Evolutionary conservation across 1,140 invertebrate species (phyloP).

Genomic region (Batillaria attramentaria): DNA sequence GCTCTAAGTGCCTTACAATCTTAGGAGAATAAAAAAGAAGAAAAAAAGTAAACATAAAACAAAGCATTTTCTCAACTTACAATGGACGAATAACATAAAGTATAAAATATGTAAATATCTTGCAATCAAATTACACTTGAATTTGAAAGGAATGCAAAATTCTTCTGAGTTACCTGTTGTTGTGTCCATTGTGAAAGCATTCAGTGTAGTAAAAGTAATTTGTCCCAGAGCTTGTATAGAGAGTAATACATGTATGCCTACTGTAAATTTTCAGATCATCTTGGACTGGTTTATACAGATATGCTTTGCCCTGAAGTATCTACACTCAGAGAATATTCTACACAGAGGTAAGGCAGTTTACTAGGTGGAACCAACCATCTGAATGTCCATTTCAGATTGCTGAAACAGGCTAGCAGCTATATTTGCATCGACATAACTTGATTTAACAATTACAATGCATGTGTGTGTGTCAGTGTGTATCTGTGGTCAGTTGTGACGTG

Average conservation of each 20-base stretch:
- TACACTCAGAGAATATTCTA: slow-evolving; percentile 73
- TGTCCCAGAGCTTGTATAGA: no score
- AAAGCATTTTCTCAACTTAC: not conserved
- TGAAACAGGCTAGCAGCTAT: no score
- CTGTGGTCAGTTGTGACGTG: not conserved
- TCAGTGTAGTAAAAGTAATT: no score
- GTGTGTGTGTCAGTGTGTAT: not conserved
- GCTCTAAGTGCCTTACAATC: no score
- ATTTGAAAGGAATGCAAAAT: not conserved
- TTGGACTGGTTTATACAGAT: slow-evolving; percentile 75
- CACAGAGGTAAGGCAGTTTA: slow-evolving; percentile 72
- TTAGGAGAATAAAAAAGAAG: no score
- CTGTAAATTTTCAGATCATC: slow-evolving; percentile 12
- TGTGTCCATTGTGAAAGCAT: slow-evolving; percentile 17
- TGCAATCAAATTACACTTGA: not conserved
- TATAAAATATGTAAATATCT: not conserved
- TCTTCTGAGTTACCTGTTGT: not conserved
- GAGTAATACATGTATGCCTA: not conserved
- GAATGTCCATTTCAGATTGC: not conserved
- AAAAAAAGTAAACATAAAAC: no score
- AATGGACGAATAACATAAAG: not conserved
- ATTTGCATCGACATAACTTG: no score
- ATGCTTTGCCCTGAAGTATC: slow-evolving; percentile 72
- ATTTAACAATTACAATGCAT: no score
- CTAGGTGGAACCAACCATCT: not conserved